Evolutionary conservation across 2,888 invertebrate genomes (phyloP).

Genomic region (Altica lythri): DNA sequence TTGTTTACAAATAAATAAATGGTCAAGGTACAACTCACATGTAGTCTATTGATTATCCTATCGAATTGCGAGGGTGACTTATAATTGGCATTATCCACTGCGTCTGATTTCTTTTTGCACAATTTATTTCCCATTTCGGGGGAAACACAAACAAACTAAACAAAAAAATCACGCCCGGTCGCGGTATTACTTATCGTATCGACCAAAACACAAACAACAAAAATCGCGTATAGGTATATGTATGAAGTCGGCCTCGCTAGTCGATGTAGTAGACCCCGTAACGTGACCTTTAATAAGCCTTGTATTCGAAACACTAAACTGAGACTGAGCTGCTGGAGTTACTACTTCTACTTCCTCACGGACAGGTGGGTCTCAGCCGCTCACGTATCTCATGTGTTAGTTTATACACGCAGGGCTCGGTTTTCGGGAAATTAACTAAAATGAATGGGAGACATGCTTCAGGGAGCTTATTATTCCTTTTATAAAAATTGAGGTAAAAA

Average conservation of each 20-base stretch:
- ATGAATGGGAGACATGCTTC: too few species aligned
- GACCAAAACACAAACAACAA: conserved; percentile 29
- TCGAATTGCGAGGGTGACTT: conserved; percentile 48
- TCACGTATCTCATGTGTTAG: conserved; percentile 23
- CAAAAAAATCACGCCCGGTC: conserved; percentile 21
- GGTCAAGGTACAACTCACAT: conserved; percentile 48
- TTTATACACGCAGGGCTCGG: not conserved
- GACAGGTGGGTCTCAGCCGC: conserved; percentile 38
- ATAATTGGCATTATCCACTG: conserved; percentile 42
- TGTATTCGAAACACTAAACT: conserved; percentile 7
- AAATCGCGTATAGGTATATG: too few species aligned
- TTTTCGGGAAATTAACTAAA: too few species aligned
- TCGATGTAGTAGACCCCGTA: conserved; percentile 24
- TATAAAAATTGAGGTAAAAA: too few species aligned
- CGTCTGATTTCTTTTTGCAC: conserved; percentile 53
- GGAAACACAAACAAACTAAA: conserved; percentile 19
- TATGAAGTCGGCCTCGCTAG: conserved; percentile 15
- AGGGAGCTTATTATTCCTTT: too few species aligned
- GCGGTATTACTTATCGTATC: conserved; percentile 23
- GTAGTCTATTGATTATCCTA: conserved; percentile 53
- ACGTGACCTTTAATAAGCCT: conserved; percentile 30
- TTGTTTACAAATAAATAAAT: not conserved
- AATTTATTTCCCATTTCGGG: conserved; percentile 53
- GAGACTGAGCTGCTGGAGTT: conserved; percentile 17
- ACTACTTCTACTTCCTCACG: conserved; percentile 24